These are phyloP conservation scores for Odontocerum albicorne DNA, from an alignment of 2,888 invertebrate species.

Conservation along the genomic window DNA sequence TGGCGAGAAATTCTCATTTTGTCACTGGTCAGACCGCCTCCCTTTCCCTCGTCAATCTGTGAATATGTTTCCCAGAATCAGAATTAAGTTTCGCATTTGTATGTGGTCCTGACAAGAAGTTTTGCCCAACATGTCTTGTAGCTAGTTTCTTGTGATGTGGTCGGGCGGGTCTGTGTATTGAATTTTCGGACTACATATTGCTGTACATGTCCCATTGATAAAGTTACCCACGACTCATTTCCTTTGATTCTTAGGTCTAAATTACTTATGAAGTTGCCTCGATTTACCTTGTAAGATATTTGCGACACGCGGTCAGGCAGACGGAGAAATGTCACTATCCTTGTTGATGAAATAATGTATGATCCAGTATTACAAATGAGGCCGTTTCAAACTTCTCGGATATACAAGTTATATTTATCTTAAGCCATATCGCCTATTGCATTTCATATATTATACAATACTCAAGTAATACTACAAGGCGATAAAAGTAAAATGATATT, in stretches of 20 bases:
- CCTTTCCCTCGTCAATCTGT: slow-evolving; percentile 7
- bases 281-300: slow-evolving; percentile 3
- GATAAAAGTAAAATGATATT: too few relatives aligned
- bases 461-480: too few relatives aligned
- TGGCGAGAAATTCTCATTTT: not conserved
- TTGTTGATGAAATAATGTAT: too few relatives aligned
- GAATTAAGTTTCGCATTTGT: slow-evolving; percentile 35
- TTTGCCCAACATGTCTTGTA: slow-evolving; percentile 29
- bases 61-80: slow-evolving; percentile 27
- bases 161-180: slow-evolving; percentile 21
- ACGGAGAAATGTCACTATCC: too few relatives aligned
- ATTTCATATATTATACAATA: too few relatives aligned
- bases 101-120: slow-evolving; percentile 30
- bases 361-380: too few relatives aligned
- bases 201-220: slow-evolving; percentile 23
- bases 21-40: not conserved
- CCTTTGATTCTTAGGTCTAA: too few relatives aligned
- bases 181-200: slow-evolving; percentile 5
- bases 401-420: too few relatives aligned
- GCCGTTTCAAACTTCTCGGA: too few relatives aligned
- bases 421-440: too few relatives aligned
- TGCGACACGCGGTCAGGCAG: too few relatives aligned
- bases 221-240: too few relatives aligned
- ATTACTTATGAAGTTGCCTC: slow-evolving; percentile 7
- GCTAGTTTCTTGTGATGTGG: slow-evolving; percentile 34